Base-by-base conservation (phyloP, 2,888 invertebrate genomes). In the Cryptocephalus primarius region DNA sequence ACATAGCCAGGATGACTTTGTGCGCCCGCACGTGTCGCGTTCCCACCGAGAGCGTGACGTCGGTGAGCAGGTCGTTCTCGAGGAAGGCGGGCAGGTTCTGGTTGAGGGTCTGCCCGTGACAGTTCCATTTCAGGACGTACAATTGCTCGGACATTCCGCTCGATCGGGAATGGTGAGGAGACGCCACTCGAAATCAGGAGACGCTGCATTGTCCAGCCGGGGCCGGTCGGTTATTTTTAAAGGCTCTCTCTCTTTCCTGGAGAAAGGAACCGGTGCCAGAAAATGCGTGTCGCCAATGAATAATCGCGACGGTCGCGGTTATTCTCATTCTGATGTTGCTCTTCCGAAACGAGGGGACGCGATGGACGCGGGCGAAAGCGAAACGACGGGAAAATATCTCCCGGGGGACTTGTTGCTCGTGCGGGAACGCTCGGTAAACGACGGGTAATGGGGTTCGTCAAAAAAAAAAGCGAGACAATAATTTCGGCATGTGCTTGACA, bases 21-120 rank as follows among this genome's bases (percentile, higher is more conserved):
- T 92, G 92, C 1, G 91, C 92, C 60, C 83, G 83, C 55, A 92
- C 74, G n/a, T 83, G 82, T 50, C 85, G 81, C 14, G 88, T 87
- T 58, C 85, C 88, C 6, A 90, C 90, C 54, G 88, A 88, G 41
- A 92, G 74, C 9, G 90, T 91, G 42, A 91, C 88, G 69, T 91
- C 90, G 46, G 89, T 86, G 60, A 90, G 75, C 67, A 88, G 80
- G 57, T 88, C 88, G 46, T 84, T 82, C 60, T 84, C 84, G 56
- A 89, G 74, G 63, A 89, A 76, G 55, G 83, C 80, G 40, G 88
- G 85, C 62, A 89, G 73, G 46, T 86, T 85, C 59, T 83, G 83
- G 51, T 88, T 74, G 42, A 89, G 75, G 4, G 69, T 68, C 11
- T 63, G 55, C 54, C 68, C 67, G 55, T 70, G 70, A 48, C 65